phyloP scores from a whole-genome alignment of 2,797 vertebrate species.

The Acanthiza pusilla region DNA sequence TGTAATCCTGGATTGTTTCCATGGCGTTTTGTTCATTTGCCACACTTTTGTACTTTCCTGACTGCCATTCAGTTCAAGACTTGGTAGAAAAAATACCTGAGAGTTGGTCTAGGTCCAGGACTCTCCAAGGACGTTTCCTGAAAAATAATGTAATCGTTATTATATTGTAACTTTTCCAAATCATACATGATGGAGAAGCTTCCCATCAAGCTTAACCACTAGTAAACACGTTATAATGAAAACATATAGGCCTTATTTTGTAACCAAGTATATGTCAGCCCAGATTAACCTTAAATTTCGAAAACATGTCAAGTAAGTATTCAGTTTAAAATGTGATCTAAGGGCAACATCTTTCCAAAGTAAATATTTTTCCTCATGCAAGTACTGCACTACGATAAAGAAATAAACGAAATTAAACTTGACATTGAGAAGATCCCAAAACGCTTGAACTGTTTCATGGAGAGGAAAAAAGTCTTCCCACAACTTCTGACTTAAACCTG shows the following conservation, averaged over 20 bases:
- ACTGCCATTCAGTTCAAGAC: neutral
- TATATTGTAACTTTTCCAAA: neutral
- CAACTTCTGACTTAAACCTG: neutral
- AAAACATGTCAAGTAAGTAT: neutral
- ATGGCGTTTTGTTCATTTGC: neutral
- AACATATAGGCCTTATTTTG: neutral
- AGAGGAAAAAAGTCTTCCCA: neutral
- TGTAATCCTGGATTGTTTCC: neutral
- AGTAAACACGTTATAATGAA: neutral
- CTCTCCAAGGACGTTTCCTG: neutral
- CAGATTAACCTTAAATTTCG: neutral
- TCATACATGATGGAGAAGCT: neutral
- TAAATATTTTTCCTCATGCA: neutral
- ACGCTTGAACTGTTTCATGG: neutral
- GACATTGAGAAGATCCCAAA: conserved; percentile 35
- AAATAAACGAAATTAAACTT: neutral
- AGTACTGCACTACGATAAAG: neutral
- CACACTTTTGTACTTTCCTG: neutral
- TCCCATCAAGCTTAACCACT: neutral
- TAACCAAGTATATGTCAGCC: neutral
- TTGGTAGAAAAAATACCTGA: neutral
- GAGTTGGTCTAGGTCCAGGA: neutral
- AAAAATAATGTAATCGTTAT: neutral
- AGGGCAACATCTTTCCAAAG: neutral
- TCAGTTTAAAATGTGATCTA: neutral